phyloP scores from a whole-genome alignment of 1,140 invertebrate species.

The Lasioglossum albipes region DNA sequence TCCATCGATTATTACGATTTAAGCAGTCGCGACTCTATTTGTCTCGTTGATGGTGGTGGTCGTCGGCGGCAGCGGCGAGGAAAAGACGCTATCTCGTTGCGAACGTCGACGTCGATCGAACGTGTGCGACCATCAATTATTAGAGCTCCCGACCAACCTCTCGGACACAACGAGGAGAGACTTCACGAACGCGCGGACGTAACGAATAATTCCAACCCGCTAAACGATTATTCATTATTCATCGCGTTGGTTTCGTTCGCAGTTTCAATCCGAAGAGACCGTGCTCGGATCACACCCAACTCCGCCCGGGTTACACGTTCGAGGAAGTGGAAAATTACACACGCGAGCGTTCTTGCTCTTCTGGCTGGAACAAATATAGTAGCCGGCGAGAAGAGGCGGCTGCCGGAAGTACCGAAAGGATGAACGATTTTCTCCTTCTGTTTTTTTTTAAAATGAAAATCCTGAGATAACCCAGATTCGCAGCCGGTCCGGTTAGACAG shows the following conservation, averaged over 20 bases:
- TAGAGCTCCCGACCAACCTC: background rate
- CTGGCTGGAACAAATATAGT: background rate
- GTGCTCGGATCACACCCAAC: background rate
- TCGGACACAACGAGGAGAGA: background rate
- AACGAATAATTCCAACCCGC: background rate
- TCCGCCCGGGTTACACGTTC: too few relatives aligned
- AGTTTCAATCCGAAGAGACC: background rate
- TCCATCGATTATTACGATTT: slow-evolving; percentile 43
- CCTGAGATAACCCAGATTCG: background rate
- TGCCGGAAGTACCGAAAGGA: too few relatives aligned
- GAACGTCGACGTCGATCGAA: background rate
- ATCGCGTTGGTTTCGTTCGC: background rate
- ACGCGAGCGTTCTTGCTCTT: background rate
- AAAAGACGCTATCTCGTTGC: slow-evolving; percentile 12
- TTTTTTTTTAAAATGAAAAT: background rate
- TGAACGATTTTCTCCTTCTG: too few relatives aligned
- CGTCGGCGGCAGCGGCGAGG: background rate
- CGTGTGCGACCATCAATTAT: background rate
- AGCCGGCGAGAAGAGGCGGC: background rate
- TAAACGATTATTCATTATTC: background rate
- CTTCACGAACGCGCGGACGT: background rate
- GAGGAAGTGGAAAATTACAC: background rate
- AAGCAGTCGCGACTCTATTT: slow-evolving; percentile 47
- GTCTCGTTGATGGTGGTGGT: slow-evolving; percentile 6
- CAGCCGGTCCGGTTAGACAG: background rate